A percentile compares a stretch with the other conserved stretches of the same genome.
Evolutionary conservation across 2,888 invertebrate species (phyloP).

Genomic region (Boloria euphrosyne): DNA sequence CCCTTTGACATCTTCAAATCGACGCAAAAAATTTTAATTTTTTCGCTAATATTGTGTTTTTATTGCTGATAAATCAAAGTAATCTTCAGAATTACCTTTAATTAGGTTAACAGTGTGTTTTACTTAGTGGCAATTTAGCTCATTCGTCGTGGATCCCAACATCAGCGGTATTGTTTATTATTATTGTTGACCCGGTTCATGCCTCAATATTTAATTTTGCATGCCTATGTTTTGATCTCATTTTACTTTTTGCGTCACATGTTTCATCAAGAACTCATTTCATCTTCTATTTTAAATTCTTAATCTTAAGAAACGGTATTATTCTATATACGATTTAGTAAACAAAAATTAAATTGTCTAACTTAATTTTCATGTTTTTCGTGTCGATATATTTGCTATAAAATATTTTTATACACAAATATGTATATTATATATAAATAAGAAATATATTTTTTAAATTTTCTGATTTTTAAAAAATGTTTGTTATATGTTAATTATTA

Average conservation of each 20-base stretch:
- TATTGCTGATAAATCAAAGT: constrained; percentile 11
- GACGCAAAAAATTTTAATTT: constrained; percentile 17
- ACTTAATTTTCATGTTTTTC: too few relatives aligned
- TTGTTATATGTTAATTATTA: too few relatives aligned
- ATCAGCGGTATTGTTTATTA: constrained; percentile 58
- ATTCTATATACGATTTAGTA: too few relatives aligned
- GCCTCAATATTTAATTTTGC: constrained; percentile 25
- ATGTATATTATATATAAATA: too few relatives aligned
- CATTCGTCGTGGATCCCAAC: constrained; percentile 68
- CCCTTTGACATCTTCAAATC: constrained; percentile 12
- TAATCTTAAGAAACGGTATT: too few relatives aligned
- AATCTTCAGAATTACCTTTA: constrained; percentile 1
- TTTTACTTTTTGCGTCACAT: not conserved
- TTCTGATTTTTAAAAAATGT: too few relatives aligned
- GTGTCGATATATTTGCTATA: too few relatives aligned
- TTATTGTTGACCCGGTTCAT: constrained; percentile 45
- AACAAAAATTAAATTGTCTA: too few relatives aligned
- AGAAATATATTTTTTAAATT: too few relatives aligned
- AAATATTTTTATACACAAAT: too few relatives aligned
- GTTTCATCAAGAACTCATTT: too few relatives aligned
- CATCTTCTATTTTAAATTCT: not conserved
- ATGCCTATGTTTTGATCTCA: constrained; percentile 3
- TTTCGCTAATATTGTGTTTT: constrained; percentile 14
- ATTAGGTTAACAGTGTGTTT: constrained; percentile 12
- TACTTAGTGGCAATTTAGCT: constrained; percentile 19